Evolutionary conservation across 2,888 invertebrate species (phyloP).

Genomic region (Dynastes grantii): DNA sequence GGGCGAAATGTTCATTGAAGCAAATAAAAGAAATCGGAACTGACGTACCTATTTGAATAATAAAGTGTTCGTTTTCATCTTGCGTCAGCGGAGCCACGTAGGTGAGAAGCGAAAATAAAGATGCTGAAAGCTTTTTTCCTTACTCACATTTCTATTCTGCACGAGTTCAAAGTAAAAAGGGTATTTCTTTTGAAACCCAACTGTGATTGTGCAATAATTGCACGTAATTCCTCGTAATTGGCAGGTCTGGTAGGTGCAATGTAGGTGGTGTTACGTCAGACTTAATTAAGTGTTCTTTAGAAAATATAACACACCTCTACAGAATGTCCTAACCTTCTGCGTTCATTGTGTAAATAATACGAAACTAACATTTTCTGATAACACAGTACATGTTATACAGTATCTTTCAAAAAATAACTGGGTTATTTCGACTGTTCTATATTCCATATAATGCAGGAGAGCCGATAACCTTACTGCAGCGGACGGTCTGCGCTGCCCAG

Average conservation of each 20-base stretch:
- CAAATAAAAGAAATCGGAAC: slow-evolving; percentile 11
- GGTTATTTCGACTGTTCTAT: not conserved
- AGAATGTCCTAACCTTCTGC: too few relatives aligned
- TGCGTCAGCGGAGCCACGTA: not conserved
- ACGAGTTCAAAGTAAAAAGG: not conserved
- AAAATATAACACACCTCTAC: too few relatives aligned
- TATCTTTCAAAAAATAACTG: too few relatives aligned
- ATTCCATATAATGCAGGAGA: not conserved
- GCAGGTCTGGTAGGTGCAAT: too few relatives aligned
- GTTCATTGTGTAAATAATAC: too few relatives aligned
- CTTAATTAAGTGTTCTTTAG: too few relatives aligned
- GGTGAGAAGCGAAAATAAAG: not conserved
- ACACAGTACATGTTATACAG: too few relatives aligned
- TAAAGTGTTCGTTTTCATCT: slow-evolving; percentile 14
- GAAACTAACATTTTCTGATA: too few relatives aligned
- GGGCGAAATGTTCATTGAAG: not conserved
- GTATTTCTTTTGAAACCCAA: too few relatives aligned
- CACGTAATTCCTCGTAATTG: too few relatives aligned
- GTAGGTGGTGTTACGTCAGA: too few relatives aligned
- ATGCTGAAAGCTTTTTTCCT: not conserved
- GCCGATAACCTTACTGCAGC: slow-evolving; percentile 14
- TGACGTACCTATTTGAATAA: slow-evolving; percentile 15
- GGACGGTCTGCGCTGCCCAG: not conserved
- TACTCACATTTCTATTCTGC: not conserved
- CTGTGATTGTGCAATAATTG: too few relatives aligned